These are phyloP conservation scores for Lasioglossum morio DNA, from an alignment of 2,888 invertebrate species.

Conservation along the genomic window DNA sequence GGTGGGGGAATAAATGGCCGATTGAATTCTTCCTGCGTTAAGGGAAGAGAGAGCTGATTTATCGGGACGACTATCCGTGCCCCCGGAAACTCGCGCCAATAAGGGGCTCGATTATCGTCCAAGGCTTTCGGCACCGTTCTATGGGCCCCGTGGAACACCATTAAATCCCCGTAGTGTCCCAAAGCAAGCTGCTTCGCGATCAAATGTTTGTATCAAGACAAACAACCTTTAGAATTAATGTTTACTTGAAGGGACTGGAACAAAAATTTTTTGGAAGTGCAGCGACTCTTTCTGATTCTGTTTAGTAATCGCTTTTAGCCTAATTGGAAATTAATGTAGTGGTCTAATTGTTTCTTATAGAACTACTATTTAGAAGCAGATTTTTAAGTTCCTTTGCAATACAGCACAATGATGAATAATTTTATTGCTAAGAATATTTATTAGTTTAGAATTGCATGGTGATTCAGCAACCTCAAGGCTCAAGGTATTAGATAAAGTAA, in stretches of 20 bases:
- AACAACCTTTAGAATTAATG: neutral
- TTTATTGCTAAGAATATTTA: neutral
- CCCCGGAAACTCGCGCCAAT: conserved; percentile 31
- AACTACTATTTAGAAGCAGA: neutral
- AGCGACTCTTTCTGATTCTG: neutral
- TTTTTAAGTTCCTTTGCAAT: neutral
- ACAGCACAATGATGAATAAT: neutral
- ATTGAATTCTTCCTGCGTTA: conserved; percentile 72
- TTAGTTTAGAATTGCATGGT: neutral
- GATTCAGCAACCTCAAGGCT: too few species aligned
- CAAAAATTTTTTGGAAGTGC: neutral
- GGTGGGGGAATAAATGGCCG: conserved; percentile 69
- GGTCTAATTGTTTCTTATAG: neutral
- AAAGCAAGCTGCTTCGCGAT: neutral
- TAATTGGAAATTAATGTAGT: neutral
- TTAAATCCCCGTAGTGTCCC: neutral
- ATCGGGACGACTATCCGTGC: conserved; percentile 57
- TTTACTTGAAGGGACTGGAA: neutral
- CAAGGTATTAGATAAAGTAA: too few species aligned
- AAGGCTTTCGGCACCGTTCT: conserved; percentile 14
- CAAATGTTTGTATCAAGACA: neutral
- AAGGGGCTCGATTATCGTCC: conserved; percentile 33
- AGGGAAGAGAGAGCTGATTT: conserved; percentile 61
- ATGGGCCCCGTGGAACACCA: neutral
- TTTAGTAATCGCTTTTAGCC: neutral